These are phyloP conservation scores for Acronicta leporina DNA, from an alignment of 2,888 invertebrate species.

Conservation along the genomic window DNA sequence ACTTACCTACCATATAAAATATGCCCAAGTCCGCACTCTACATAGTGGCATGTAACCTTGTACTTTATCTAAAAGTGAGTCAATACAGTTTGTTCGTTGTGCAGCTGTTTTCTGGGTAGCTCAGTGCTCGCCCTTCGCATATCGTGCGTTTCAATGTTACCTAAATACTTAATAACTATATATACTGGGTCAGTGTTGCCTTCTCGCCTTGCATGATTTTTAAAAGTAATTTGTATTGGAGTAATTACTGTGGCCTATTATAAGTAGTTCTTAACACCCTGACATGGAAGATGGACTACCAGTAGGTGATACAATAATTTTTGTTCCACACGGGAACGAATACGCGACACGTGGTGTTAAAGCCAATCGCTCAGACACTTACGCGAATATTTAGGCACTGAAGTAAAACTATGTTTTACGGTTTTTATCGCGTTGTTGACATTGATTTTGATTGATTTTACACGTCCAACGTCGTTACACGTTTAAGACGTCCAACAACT, in stretches of 20 bases:
- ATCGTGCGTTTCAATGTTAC: slow-evolving; percentile 73
- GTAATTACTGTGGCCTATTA: slow-evolving; percentile 38
- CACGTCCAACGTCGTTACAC: no score
- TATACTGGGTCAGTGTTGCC: slow-evolving; percentile 61
- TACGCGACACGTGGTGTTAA: no score
- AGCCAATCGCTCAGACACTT: no score
- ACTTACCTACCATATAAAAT: slow-evolving; percentile 12
- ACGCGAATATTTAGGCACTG: no score
- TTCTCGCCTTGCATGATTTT: slow-evolving; percentile 48
- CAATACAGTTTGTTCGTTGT: slow-evolving; percentile 58
- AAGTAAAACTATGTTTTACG: no score
- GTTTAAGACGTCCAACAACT: no score
- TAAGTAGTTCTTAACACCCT: slow-evolving; percentile 13
- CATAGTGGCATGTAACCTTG: slow-evolving; percentile 66
- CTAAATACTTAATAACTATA: slow-evolving; percentile 64
- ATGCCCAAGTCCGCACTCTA: slow-evolving; percentile 47
- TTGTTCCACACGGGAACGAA: no score
- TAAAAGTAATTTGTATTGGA: slow-evolving; percentile 39
- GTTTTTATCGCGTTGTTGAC: no score
- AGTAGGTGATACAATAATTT: no score
- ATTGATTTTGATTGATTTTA: no score
- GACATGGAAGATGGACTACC: no score
- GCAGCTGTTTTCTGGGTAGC: slow-evolving; percentile 67
- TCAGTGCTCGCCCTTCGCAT: slow-evolving; percentile 70
- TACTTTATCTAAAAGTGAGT: slow-evolving; percentile 81